phyloP scores from a whole-genome alignment of 23 tunicate species.

The Aplidium turbinatum region DNA sequence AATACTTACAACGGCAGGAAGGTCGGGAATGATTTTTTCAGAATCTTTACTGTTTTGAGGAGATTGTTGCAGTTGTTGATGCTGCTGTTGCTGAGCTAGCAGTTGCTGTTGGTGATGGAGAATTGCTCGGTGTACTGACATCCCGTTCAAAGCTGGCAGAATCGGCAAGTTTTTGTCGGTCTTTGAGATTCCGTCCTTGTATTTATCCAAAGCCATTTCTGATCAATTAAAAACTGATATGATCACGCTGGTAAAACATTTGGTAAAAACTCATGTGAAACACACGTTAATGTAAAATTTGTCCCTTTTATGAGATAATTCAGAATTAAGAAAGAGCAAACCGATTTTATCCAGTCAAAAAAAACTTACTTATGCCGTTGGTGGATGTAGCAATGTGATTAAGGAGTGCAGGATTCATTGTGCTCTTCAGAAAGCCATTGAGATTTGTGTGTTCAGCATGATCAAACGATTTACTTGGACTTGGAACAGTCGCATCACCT shows the following conservation, averaged over 20 bases:
- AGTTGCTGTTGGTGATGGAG: constrained; percentile 52
- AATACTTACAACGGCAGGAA: constrained; percentile 72
- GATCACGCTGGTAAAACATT: too few relatives aligned
- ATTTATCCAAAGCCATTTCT: constrained; percentile 33
- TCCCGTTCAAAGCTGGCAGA: constrained; percentile 31
- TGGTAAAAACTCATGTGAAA: too few relatives aligned
- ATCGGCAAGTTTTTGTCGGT: constrained; percentile 42
- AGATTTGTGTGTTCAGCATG: neutral
- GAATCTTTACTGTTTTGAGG: constrained; percentile 9
- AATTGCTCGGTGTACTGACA: constrained; percentile 52
- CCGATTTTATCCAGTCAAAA: too few relatives aligned
- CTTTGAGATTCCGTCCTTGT: constrained; percentile 13
- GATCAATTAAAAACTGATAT: neutral
- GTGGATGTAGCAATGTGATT: constrained; percentile 22
- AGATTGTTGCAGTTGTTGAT: constrained; percentile 37
- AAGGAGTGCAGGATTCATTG: constrained; percentile 22
- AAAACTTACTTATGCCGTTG: constrained; percentile 35
- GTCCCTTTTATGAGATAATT: too few relatives aligned
- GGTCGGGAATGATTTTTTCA: constrained; percentile 41
- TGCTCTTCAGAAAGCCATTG: neutral
- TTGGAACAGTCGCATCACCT: constrained; percentile 1
- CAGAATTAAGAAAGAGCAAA: too few relatives aligned
- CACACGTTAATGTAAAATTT: too few relatives aligned
- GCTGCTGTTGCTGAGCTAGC: constrained; percentile 55
- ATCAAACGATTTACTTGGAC: constrained; percentile 21